Percentiles rank a stretch among this genome's conserved stretches.
Conservation (phyloP, 1,140 invertebrate genomes). For the Streblospio benedicti region DNA sequence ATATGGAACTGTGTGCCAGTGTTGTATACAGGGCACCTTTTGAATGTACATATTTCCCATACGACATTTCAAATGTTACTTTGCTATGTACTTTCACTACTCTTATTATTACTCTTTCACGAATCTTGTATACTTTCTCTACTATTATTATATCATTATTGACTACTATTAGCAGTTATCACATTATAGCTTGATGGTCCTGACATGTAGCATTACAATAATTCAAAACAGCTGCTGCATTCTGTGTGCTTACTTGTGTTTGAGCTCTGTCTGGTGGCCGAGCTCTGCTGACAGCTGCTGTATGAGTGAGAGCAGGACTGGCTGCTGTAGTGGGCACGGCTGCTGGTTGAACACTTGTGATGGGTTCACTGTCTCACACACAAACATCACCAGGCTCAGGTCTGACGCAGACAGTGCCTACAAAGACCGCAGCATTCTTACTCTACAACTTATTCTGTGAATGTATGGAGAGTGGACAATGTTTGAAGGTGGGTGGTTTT, state of each 20-base stretch:
- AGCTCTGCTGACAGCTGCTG: conserved; percentile 86
- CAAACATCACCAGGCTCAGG: conserved; percentile 69
- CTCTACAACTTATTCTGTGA: too few species aligned
- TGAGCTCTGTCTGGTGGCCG: conserved; percentile 71
- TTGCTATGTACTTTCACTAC: too few species aligned
- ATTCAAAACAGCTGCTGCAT: too few species aligned
- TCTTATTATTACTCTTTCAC: too few species aligned
- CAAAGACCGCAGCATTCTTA: conserved; percentile 26
- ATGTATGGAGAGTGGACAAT: too few species aligned
- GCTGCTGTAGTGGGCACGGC: conserved; percentile 66
- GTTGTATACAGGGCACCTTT: not conserved
- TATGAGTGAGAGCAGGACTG: conserved; percentile 79
- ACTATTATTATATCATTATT: too few species aligned
- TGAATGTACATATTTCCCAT: too few species aligned
- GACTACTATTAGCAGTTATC: too few species aligned
- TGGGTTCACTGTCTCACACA: conserved; percentile 72
- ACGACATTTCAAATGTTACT: too few species aligned
- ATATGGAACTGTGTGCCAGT: not conserved
- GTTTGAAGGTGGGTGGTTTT: too few species aligned
- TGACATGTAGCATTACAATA: too few species aligned
- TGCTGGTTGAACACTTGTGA: conserved; percentile 61
- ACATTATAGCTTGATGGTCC: not conserved
- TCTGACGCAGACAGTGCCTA: conserved; percentile 78
- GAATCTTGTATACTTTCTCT: too few species aligned
- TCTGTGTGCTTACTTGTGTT: conserved; percentile 68